phyloP scores from a whole-genome alignment of 2,888 invertebrate species.

The Macropis europaea region DNA sequence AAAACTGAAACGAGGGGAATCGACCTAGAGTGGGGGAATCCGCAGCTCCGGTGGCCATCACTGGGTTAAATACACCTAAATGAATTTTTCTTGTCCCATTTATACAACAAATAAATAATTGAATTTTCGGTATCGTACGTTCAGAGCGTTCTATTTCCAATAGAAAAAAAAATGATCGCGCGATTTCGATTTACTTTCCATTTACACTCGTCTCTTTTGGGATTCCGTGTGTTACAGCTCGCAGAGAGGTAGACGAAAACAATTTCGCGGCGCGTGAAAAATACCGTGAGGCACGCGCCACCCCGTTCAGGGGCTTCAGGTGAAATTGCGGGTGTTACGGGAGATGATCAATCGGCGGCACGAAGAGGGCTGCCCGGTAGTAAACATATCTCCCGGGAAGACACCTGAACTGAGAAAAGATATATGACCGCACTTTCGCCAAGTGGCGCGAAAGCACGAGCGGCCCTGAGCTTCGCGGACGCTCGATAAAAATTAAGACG shows the following conservation, averaged over 20 bases:
- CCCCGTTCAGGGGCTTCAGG: slow-evolving; percentile 13
- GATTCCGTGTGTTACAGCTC: not conserved
- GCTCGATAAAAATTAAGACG: slow-evolving; percentile 23
- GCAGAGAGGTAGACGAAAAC: slow-evolving; percentile 39
- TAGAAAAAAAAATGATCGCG: no score
- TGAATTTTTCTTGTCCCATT: no score
- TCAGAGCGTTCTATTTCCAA: no score
- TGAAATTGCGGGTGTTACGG: slow-evolving; percentile 32
- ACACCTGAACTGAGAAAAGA: slow-evolving; percentile 53
- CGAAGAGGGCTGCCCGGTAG: slow-evolving; percentile 27
- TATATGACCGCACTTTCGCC: slow-evolving; percentile 58
- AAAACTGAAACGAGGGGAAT: no score
- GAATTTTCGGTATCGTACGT: no score
- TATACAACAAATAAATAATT: no score
- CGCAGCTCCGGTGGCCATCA: no score
- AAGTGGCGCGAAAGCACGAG: slow-evolving; percentile 29
- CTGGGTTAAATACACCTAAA: no score
- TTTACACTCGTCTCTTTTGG: not conserved
- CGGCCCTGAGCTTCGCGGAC: slow-evolving; percentile 29
- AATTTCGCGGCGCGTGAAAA: slow-evolving; percentile 54
- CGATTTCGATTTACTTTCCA: no score
- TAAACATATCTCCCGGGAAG: slow-evolving; percentile 55
- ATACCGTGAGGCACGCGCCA: slow-evolving; percentile 46
- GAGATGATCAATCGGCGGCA: slow-evolving; percentile 55
- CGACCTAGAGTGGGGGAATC: no score